Evolutionary conservation across 2,888 invertebrate genomes (phyloP).

Genomic region (Melanargia galathea): DNA sequence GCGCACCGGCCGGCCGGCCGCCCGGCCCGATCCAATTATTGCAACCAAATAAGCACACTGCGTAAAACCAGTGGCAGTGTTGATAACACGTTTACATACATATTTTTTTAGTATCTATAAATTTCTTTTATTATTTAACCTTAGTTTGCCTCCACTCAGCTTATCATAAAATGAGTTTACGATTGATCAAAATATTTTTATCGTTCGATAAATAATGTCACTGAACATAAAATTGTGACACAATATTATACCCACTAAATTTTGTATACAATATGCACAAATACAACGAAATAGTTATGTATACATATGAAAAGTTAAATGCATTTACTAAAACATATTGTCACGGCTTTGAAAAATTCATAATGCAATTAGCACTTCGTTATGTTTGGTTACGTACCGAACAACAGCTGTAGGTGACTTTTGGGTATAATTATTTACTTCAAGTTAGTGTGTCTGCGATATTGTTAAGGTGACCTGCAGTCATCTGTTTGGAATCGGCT

Average conservation of each 20-base stretch:
- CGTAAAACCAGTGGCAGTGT: constrained; percentile 30
- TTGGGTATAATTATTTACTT: neutral
- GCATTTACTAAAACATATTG: constrained; percentile 1
- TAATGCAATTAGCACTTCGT: constrained; percentile 18
- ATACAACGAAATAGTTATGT: neutral
- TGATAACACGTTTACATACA: constrained; percentile 18
- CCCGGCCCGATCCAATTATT: constrained; percentile 40
- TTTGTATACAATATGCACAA: neutral
- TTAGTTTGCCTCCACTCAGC: constrained; percentile 18
- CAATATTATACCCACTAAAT: neutral
- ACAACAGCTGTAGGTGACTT: constrained; percentile 16
- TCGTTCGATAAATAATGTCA: constrained; percentile 22
- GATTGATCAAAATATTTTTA: constrained; percentile 25
- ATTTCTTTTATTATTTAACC: constrained; percentile 12
- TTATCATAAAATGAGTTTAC: constrained; percentile 16
- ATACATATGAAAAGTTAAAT: neutral
- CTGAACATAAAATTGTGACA: constrained; percentile 12
- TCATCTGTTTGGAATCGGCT: constrained; percentile 62
- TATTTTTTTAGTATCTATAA: constrained; percentile 11
- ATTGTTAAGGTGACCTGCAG: constrained; percentile 45
- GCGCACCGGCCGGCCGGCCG: neutral
- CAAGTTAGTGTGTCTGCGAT: neutral
- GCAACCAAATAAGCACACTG: constrained; percentile 39
- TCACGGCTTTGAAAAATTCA: constrained; percentile 10
- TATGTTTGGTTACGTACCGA: neutral